phyloP scores from a whole-genome alignment of 1,140 invertebrate species.

The Psilanteris sp. region DNA sequence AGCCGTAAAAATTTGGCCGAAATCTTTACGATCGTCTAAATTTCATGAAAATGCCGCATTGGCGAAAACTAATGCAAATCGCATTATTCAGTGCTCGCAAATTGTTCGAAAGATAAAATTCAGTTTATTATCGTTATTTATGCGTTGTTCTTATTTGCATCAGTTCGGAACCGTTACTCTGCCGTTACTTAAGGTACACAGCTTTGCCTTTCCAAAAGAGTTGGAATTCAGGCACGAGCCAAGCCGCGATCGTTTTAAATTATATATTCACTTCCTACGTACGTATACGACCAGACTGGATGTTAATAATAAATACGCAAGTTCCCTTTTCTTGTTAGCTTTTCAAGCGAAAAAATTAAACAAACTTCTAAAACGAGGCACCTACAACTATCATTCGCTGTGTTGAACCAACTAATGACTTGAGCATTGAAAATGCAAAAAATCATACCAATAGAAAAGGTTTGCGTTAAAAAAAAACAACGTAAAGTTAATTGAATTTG shows the following conservation, averaged over 20 bases:
- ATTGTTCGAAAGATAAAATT: constrained; percentile 54
- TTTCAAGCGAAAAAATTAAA: too few species aligned
- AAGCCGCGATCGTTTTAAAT: constrained; percentile 67
- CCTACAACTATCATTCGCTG: too few species aligned
- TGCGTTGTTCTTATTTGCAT: constrained; percentile 68
- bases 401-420: too few species aligned
- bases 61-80: constrained; percentile 27
- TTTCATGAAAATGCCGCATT: background rate
- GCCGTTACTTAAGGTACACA: constrained; percentile 72
- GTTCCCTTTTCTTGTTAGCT: too few species aligned
- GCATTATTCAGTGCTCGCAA: constrained; percentile 38
- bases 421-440: too few species aligned
- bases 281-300: too few species aligned
- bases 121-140: constrained; percentile 62
- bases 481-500: too few species aligned
- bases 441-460: too few species aligned
- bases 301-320: too few species aligned
- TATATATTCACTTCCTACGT: constrained; percentile 61
- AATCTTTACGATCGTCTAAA: background rate
- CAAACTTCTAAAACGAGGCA: too few species aligned
- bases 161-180: constrained; percentile 67
- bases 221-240: constrained; percentile 73
- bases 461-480: too few species aligned
- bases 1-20: background rate
- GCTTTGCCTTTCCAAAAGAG: constrained; percentile 73